phyloP scores from a whole-genome alignment of 2,797 vertebrate genomes.

The Sebastes steindachneri region DNA sequence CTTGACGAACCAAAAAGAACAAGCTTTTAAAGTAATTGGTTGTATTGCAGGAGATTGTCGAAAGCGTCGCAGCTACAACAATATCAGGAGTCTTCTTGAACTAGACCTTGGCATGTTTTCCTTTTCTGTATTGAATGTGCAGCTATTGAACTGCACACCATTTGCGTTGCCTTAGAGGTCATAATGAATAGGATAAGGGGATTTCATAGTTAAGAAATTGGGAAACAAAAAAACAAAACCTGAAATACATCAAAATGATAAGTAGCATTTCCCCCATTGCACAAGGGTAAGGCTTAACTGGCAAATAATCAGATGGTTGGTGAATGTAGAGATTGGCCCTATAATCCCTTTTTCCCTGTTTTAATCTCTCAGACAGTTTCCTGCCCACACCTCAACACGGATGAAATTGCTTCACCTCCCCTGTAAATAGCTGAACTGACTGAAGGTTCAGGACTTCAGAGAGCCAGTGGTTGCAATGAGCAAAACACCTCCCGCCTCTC shows the following conservation, averaged over 20 bases:
- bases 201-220: not conserved
- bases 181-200: not conserved
- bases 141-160: not conserved
- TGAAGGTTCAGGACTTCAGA: constrained; percentile 42
- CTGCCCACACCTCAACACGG: constrained; percentile 37
- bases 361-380: constrained; percentile 47
- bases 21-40: not conserved
- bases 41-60: not conserved
- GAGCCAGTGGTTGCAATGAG: constrained; percentile 14
- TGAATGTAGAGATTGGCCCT: constrained; percentile 22
- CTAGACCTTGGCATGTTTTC: not conserved
- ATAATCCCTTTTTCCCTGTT: constrained; percentile 33
- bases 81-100: not conserved
- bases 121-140: not conserved
- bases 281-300: not conserved
- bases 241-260: not conserved
- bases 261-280: not conserved
- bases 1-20: not conserved
- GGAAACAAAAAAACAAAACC: not conserved
- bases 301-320: constrained; percentile 26
- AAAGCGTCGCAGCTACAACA: not conserved
- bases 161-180: not conserved
- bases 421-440: constrained; percentile 44
- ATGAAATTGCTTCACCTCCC: constrained; percentile 48
- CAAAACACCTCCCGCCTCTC: not conserved